Percentiles rank a stretch among this genome's conserved stretches.
These are phyloP conservation scores for Lysiphlebus fabarum DNA, from an alignment of 1,140 invertebrate genomes.

Conservation along the genomic window DNA sequence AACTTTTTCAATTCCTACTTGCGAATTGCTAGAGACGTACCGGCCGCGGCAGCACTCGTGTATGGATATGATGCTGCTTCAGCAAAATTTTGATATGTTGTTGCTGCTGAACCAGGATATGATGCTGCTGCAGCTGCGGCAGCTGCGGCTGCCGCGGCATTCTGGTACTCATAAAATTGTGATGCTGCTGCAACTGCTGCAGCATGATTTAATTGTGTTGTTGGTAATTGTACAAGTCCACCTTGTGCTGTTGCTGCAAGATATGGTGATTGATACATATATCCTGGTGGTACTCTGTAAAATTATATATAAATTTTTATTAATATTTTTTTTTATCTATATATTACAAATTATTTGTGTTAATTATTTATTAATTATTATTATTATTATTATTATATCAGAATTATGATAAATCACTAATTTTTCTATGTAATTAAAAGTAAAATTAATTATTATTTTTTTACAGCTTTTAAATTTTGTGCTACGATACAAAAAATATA, in stretches of 20 bases:
- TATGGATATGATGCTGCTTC: slow-evolving; percentile 64
- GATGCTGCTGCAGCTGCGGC: slow-evolving; percentile 65
- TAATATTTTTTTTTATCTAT: background rate
- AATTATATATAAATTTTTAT: slow-evolving; percentile 10
- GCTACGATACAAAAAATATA: no score
- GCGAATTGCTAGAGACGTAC: slow-evolving; percentile 50
- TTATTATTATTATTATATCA: no score
- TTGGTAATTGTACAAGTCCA: slow-evolving; percentile 64
- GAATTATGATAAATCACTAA: no score
- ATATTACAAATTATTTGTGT: background rate
- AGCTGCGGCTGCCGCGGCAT: slow-evolving; percentile 57
- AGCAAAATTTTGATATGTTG: slow-evolving; percentile 66
- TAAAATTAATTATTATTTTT: no score
- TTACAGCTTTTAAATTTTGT: no score
- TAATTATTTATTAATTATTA: background rate
- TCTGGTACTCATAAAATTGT: slow-evolving; percentile 72
- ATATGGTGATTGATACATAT: slow-evolving; percentile 70
- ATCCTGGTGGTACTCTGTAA: slow-evolving; percentile 71
- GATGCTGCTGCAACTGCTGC: slow-evolving; percentile 69
- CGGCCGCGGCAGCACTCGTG: slow-evolving; percentile 59
- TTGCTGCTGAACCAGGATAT: slow-evolving; percentile 58
- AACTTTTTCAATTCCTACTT: slow-evolving; percentile 29
- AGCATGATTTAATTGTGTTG: slow-evolving; percentile 66
- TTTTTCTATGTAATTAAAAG: no score
- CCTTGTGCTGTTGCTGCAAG: slow-evolving; percentile 61